A percentile compares a stretch with the other conserved stretches of the same genome.
phyloP scores from a whole-genome alignment of 2,888 invertebrate genomes.

The Osedax fenrisi region DNA sequence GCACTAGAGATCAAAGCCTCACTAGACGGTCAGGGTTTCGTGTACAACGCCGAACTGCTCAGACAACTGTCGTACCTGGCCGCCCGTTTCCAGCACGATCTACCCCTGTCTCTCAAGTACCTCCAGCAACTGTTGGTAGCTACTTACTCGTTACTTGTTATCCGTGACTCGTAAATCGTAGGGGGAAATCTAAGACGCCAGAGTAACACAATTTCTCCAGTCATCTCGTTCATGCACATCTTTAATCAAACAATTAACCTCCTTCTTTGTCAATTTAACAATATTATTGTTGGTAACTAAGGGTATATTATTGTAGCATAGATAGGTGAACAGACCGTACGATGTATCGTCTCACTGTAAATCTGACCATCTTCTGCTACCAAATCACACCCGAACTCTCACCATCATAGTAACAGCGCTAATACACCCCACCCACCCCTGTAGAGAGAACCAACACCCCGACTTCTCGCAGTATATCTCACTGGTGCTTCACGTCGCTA shows the following conservation, averaged over 20 bases:
- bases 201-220: too few species aligned
- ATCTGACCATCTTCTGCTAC: too few species aligned
- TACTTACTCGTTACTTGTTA: not conserved
- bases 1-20: not conserved
- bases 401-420: too few species aligned
- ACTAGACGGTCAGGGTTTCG: not conserved
- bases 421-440: not conserved
- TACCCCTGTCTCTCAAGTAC: slow-evolving; percentile 2
- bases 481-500: slow-evolving; percentile 1
- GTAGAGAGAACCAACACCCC: slow-evolving; percentile 3
- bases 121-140: slow-evolving; percentile 5
- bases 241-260: too few species aligned
- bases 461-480: slow-evolving; percentile 10
- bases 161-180: not conserved
- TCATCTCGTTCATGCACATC: too few species aligned
- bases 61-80: slow-evolving; percentile 11
- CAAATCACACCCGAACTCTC: too few species aligned
- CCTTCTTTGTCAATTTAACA: too few species aligned
- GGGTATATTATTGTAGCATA: too few species aligned
- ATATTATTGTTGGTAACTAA: too few species aligned
- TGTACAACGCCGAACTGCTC: slow-evolving; percentile 15
- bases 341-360: too few species aligned
- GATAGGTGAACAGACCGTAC: too few species aligned
- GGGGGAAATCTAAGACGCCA: too few species aligned
- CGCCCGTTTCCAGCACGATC: slow-evolving; percentile 3